phyloP scores from a whole-genome alignment of 2,797 vertebrate genomes.

The Melanotaenia trifasciata region DNA sequence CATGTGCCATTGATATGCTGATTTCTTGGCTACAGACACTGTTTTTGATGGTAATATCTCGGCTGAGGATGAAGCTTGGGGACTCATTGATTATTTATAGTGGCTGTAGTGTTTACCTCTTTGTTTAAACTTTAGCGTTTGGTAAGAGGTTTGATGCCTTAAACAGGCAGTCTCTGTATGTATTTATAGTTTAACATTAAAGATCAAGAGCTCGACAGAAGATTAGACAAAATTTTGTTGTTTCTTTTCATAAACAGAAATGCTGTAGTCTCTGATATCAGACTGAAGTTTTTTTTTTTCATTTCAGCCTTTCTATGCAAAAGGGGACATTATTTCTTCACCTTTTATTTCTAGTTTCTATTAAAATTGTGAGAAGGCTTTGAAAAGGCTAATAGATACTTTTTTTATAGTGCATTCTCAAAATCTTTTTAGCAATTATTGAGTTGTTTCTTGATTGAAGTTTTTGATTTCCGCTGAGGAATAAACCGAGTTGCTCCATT shows the following conservation, averaged over 20 bases:
- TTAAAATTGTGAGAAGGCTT: neutral
- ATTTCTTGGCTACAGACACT: constrained; percentile 93
- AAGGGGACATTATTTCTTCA: neutral
- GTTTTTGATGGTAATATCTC: constrained; percentile 86
- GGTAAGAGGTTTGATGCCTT: constrained; percentile 50
- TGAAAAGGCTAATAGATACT: neutral
- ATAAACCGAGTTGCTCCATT: constrained; percentile 21
- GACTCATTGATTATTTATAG: constrained; percentile 88
- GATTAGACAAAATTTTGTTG: neutral
- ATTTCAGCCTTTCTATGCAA: neutral
- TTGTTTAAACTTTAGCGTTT: constrained; percentile 70
- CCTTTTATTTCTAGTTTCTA: neutral
- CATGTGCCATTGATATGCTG: constrained; percentile 99
- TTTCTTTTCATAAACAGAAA: neutral
- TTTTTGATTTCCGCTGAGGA: constrained; percentile 23
- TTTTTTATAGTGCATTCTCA: neutral
- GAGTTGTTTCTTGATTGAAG: constrained; percentile 18
- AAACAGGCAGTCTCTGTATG: constrained; percentile 41
- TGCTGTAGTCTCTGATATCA: neutral
- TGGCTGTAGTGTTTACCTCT: constrained; percentile 75
- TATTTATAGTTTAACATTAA: constrained; percentile 26
- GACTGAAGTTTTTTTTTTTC: neutral
- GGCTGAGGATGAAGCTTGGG: constrained; percentile 69
- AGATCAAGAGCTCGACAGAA: constrained; percentile 11
- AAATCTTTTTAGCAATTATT: neutral